Evolutionary conservation across 2,888 invertebrate genomes (phyloP).

Genomic region (Macrosiphum euphorbiae): DNA sequence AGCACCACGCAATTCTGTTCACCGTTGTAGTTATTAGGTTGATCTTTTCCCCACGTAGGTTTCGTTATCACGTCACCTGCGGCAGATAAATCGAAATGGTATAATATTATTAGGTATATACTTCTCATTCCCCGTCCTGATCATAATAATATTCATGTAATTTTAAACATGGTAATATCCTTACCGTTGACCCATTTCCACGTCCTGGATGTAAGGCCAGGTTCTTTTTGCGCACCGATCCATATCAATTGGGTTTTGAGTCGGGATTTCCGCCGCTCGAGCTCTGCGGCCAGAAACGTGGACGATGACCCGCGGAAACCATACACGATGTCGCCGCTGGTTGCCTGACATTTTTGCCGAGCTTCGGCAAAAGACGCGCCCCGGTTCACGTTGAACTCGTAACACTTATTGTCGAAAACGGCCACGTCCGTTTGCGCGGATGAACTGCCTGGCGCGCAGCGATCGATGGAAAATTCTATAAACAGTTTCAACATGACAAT

Average conservation of each 20-base stretch:
- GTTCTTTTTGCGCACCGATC: constrained; percentile 92
- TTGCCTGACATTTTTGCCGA: constrained; percentile 79
- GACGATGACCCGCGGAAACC: constrained; percentile 76
- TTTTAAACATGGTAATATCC: constrained; percentile 67
- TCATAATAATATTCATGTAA: background rate
- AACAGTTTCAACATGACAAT: background rate
- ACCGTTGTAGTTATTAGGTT: constrained; percentile 95
- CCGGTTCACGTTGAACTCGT: constrained; percentile 86
- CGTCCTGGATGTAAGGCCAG: constrained; percentile 83
- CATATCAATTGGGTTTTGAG: constrained; percentile 89
- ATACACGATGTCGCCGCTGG: constrained; percentile 81
- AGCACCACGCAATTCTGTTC: constrained; percentile 95
- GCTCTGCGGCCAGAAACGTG: constrained; percentile 81
- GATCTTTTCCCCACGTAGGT: constrained; percentile 93
- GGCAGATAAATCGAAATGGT: background rate
- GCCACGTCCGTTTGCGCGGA: constrained; percentile 86
- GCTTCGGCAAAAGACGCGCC: constrained; percentile 89
- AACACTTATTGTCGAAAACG: constrained; percentile 88
- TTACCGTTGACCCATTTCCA: constrained; percentile 94
- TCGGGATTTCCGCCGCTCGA: constrained; percentile 83
- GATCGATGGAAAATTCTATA: constrained; percentile 86
- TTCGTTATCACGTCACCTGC: constrained; percentile 83
- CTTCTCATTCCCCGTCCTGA: background rate
- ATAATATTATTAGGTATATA: background rate
- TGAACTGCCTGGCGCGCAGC: constrained; percentile 81